These are phyloP conservation scores for Erebia palarica DNA, from an alignment of 2,888 invertebrate species.

Conservation along the genomic window DNA sequence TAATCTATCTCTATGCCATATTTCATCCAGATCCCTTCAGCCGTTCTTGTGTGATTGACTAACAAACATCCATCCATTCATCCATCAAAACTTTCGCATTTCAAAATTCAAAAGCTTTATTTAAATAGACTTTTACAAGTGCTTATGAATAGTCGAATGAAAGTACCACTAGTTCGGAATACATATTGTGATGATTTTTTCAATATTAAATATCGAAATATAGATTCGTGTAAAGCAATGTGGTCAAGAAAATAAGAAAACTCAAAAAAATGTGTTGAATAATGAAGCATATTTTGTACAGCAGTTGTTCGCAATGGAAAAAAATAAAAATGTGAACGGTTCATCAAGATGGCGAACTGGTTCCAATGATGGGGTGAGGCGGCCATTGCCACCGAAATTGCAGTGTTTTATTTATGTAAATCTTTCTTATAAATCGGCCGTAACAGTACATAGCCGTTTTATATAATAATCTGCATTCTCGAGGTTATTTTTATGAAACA, in stretches of 20 bases:
- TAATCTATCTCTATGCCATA: too few relatives aligned
- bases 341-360: slow-evolving; percentile 58
- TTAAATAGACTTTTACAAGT: too few relatives aligned
- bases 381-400: slow-evolving; percentile 59
- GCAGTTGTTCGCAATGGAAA: slow-evolving; percentile 41
- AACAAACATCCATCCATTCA: too few relatives aligned
- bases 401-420: slow-evolving; percentile 8
- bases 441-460: slow-evolving; percentile 3
- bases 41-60: too few relatives aligned
- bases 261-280: neutral
- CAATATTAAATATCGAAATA: neutral
- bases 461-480: neutral
- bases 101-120: too few relatives aligned
- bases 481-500: neutral
- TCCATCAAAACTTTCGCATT: too few relatives aligned
- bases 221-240: neutral
- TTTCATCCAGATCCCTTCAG: too few relatives aligned
- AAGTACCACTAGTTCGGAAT: too few relatives aligned
- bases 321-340: slow-evolving; percentile 45
- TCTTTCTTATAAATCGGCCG: neutral
- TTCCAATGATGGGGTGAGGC: slow-evolving; percentile 45
- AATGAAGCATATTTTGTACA: slow-evolving; percentile 34
- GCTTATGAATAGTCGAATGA: too few relatives aligned
- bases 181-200: too few relatives aligned
- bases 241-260: neutral